Evolutionary conservation across 1,140 invertebrate species (phyloP), one percentile per base, ranked within the genome.

Genomic region (Drosophila varians): DNA sequence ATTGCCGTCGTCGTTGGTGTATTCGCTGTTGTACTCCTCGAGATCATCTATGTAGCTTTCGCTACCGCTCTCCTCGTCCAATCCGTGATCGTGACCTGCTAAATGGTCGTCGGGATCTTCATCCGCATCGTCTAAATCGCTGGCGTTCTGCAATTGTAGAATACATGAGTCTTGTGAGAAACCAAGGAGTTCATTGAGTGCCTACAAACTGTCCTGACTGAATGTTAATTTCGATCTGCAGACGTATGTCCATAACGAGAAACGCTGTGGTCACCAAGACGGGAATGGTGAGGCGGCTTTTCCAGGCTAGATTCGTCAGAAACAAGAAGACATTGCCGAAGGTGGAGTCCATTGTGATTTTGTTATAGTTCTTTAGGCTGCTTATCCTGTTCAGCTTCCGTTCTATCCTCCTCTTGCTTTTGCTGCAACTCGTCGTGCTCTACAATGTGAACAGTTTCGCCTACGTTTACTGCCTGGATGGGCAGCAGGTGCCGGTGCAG

Each of bases 211-310:
- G 90, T 1, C 90, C 90, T n/a, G 90, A 77, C 36, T 93, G 91
- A 43, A 93, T 91, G 43, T 92, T 92, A 18, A 93, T 92, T 68
- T 93, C 92, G 9, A 93, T 90, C 64, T 93, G 92, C 74, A 93
- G 89, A 16, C 92, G 86, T 8, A 93, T 91, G 58, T 93, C 92
- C 70, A 93, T 90, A 0, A 91, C 88, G 64, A 93, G 90, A 68
- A 93, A 93, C 18, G 90, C 91, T 31, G 92, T 90, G 4, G 92
- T 91, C 16, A 93, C 91, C 14, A 93, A 62, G 8, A 93, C 72
- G 3, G 92, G 92, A 47, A 93, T 87, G 14, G 92, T 91, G 26
- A 92, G 74, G 21, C 92, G 91, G 54, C 91, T 91, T 48, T 92
- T 92, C 92, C 92, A 93, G 11, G 92, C 92, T 53, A 93, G 74